Conservation (phyloP, 2,797 vertebrate species). For the Champsocephalus esox region DNA sequence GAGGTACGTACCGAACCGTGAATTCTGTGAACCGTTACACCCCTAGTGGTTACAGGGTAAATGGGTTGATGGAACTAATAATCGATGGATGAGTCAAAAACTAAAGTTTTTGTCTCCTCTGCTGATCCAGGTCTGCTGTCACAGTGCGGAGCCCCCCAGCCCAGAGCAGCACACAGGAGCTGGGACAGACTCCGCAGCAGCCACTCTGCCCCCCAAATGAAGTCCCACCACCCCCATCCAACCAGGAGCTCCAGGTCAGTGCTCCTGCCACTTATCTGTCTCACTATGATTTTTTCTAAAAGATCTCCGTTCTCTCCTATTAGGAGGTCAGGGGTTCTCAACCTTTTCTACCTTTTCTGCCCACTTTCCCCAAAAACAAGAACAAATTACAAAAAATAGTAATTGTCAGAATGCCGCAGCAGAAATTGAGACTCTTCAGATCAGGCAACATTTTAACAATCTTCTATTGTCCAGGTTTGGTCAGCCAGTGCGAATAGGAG, state of each 20-base stretch:
- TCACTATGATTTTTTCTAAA: background rate
- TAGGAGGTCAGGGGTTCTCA: no score
- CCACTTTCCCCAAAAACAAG: no score
- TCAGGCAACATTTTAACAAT: no score
- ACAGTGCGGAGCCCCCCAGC: conserved; percentile 24
- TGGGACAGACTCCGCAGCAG: conserved; percentile 20
- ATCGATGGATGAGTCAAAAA: background rate
- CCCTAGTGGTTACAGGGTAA: background rate
- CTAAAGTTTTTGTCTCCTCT: background rate
- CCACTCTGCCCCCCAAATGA: background rate
- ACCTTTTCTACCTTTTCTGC: no score
- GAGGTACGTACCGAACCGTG: no score
- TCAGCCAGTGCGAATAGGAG: no score
- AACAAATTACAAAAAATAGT: no score
- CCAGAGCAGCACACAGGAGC: conserved; percentile 3
- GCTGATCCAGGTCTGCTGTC: conserved; percentile 51
- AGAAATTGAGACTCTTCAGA: no score
- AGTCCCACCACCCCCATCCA: conserved; percentile 14
- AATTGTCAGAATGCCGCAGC: no score
- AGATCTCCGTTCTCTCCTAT: background rate
- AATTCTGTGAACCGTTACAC: no score
- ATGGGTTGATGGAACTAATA: background rate
- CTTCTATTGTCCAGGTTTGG: no score
- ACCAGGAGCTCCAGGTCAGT: conserved; percentile 47
- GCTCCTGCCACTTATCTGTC: background rate